Conservation (phyloP, 2,113 vertebrate species). For the Piaya cayana region DNA sequence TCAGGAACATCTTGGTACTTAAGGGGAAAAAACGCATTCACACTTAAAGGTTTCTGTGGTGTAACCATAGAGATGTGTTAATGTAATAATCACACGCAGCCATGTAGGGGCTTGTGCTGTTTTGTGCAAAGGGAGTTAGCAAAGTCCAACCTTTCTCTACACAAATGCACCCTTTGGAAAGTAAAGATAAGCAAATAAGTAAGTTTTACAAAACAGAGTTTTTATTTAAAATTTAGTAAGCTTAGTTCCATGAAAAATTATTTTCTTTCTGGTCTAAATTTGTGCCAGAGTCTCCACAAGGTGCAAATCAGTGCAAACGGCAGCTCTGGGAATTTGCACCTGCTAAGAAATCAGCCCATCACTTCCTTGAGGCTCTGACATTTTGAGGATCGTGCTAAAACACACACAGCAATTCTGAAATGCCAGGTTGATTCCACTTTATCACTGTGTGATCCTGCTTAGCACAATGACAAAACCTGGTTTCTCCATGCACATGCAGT, state of each 20-base stretch:
- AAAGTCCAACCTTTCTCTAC: conserved; percentile 1
- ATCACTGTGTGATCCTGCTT: background rate
- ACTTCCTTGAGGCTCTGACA: conserved; percentile 24
- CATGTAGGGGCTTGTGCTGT: conserved; percentile 50
- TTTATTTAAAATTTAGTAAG: background rate
- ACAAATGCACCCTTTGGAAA: background rate
- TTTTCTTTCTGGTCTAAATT: background rate
- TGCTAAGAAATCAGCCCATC: conserved; percentile 1
- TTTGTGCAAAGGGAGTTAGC: conserved; percentile 31
- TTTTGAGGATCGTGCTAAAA: background rate
- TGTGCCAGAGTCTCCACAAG: background rate
- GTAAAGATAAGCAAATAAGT: background rate
- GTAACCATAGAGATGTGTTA: conserved; percentile 72
- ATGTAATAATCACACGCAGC: conserved; percentile 66
- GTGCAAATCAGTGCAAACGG: background rate
- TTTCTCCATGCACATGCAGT: background rate
- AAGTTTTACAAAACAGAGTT: background rate
- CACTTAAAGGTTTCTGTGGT: conserved; percentile 66
- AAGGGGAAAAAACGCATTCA: conserved; percentile 59
- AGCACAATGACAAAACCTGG: background rate
- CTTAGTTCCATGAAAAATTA: background rate
- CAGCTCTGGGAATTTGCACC: background rate
- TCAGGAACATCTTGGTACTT: conserved; percentile 69
- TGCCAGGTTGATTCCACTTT: background rate
- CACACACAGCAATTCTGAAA: conserved; percentile 3